Percentiles rank a stretch among this genome's conserved stretches.
These are phyloP conservation scores for Numenius phaeopus DNA, from an alignment of 2,797 vertebrate species.

Conservation along the genomic window DNA sequence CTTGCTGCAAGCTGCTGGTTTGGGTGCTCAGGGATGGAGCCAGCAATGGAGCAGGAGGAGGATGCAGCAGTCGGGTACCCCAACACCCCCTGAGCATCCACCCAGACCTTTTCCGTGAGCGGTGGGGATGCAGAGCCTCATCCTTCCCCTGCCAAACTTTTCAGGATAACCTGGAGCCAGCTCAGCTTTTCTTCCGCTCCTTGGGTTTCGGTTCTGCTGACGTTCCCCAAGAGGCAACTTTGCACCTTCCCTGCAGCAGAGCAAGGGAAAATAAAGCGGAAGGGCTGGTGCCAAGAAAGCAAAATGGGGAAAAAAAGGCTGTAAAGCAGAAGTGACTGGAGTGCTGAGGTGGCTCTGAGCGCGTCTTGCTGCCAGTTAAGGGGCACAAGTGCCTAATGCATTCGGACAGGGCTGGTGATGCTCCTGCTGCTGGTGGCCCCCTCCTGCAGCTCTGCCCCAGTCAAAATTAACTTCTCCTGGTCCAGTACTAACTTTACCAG, in stretches of 20 bases:
- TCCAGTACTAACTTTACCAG: rapidly evolving
- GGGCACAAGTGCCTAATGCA: not conserved
- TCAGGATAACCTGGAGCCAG: not conserved
- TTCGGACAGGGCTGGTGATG: not conserved
- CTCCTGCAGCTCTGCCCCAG: not conserved
- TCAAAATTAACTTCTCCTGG: not conserved
- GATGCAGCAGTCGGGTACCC: not conserved
- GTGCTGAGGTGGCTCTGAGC: constrained; percentile 15
- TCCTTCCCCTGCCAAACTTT: not conserved
- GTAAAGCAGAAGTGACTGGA: constrained; percentile 14
- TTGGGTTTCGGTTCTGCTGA: not conserved
- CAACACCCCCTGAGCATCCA: not conserved
- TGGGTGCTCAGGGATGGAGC: not conserved
- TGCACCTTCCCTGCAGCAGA: not conserved
- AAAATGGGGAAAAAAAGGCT: not conserved
- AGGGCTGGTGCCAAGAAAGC: not conserved
- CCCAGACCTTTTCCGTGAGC: not conserved
- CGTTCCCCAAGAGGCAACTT: not conserved
- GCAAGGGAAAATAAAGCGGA: not conserved
- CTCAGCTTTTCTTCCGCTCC: not conserved
- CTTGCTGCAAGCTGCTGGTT: not conserved
- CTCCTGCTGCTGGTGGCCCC: not conserved
- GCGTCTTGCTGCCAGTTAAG: not conserved
- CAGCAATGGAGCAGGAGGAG: not conserved
- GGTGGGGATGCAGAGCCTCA: rapidly evolving